Base-by-base conservation (phyloP, 2,797 vertebrate species). In the Oryzias sinensis region DNA sequence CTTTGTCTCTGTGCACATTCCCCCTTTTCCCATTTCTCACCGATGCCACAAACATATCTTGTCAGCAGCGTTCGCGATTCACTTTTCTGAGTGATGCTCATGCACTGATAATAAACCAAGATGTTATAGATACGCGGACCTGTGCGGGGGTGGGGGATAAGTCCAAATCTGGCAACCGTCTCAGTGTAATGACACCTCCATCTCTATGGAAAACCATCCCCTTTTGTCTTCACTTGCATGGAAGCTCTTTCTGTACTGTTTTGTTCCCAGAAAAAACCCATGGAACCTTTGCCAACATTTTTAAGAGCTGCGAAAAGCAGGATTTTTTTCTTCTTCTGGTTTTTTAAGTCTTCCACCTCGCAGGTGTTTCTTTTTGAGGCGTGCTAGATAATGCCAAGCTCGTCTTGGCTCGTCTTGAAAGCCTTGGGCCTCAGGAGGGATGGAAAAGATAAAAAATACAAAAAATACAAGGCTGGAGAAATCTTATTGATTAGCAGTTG, bases 301-400 rank as follows among this genome's bases (percentile, higher is more conserved):
- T 88, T 89, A 88, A 88, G 86, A 89, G 87, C 87, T 88, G 87
- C 80, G 79, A 89, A 90, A 88, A 89, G 87, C 80, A 81, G 87
- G 80, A 83, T 87, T 85, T 86, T 83, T 88, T 80, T 81, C 49
- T 43, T 40, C 48, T 4, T 14, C 9, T 29, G 65, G 73, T 90
- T 88, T 88, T 87, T 86, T 62, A 84, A 85, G 85, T 88, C 82
- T 85, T 87, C 87, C 83, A 88, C 89, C 82, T 90, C 87, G 87
- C 90, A 90, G 89, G 89, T 90, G 89, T 90, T 90, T 90, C 86
- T 88, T 89, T 90, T 90, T 87, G 88, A 88, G 85, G 86, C 83
- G 66, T 85, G 74, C 84, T 88, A 69, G 71, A 88, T 87, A 86
- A 89, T 86, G 87, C 89, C 88, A 90, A 89, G 84, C 82, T 84